Percentiles rank a stretch among this genome's conserved stretches.
These are phyloP conservation scores for Caenorhabditis japonica DNA, from an alignment of 2,888 invertebrate genomes.

Conservation along the genomic window DNA sequence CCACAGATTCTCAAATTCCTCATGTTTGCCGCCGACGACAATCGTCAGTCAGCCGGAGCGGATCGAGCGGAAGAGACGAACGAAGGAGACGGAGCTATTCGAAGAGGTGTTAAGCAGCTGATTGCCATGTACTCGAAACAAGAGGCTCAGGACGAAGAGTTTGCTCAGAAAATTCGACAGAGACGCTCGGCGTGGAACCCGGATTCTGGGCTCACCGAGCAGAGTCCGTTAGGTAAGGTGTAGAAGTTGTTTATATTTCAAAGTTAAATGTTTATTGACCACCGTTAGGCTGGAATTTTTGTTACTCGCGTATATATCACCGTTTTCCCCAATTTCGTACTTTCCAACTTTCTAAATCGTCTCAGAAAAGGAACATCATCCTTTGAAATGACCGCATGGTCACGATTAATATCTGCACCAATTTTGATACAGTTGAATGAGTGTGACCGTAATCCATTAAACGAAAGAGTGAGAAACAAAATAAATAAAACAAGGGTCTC, in stretches of 20 bases:
- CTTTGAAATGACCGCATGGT: background rate
- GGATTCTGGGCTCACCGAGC: constrained; percentile 18
- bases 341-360: too few relatives aligned
- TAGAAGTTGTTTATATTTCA: too few relatives aligned
- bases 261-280: too few relatives aligned
- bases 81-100: constrained; percentile 21
- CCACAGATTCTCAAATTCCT: constrained; percentile 60
- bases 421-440: background rate
- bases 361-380: too few relatives aligned
- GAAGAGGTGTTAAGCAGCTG: constrained; percentile 23
- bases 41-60: constrained; percentile 14
- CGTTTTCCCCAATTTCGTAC: too few relatives aligned
- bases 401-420: background rate
- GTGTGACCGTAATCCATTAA: too few relatives aligned
- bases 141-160: constrained; percentile 36
- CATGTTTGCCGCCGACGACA: constrained; percentile 65
- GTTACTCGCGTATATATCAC: too few relatives aligned
- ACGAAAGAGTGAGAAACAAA: too few relatives aligned
- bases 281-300: too few relatives aligned
- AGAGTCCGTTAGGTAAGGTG: constrained; percentile 18
- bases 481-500: background rate
- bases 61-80: constrained; percentile 14
- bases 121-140: constrained; percentile 37
- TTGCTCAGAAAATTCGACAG: constrained; percentile 31
- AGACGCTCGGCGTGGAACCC: constrained; percentile 25